Percentiles rank a stretch among this genome's conserved stretches.
Evolutionary conservation across 1,140 invertebrate species (phyloP).

Genomic region (Ceratosolen fusciceps): DNA sequence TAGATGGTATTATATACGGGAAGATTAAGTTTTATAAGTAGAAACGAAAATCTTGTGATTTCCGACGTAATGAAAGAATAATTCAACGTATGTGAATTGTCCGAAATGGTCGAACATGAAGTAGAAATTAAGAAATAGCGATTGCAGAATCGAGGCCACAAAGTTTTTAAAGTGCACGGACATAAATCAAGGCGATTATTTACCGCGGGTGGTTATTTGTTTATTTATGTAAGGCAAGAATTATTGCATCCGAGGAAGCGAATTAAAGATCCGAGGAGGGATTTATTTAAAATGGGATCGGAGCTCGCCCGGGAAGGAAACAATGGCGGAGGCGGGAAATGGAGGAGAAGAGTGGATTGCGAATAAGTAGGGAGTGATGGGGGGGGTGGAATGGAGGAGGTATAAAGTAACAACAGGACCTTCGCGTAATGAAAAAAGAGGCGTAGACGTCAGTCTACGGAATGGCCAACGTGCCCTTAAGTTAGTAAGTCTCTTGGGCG

Average conservation of each 20-base stretch:
- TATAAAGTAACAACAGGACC: conserved; percentile 46
- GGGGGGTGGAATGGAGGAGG: not conserved
- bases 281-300: not conserved
- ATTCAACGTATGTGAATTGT: too few relatives aligned
- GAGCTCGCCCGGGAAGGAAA: not conserved
- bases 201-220: too few relatives aligned
- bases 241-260: not conserved
- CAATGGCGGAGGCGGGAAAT: not conserved
- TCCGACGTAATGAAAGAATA: too few relatives aligned
- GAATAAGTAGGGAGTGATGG: too few relatives aligned
- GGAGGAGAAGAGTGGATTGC: too few relatives aligned
- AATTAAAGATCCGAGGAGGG: not conserved
- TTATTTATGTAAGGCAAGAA: not conserved
- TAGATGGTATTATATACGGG: too few relatives aligned
- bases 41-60: too few relatives aligned
- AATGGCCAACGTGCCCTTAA: conserved; percentile 17
- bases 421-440: conserved; percentile 53
- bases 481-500: conserved; percentile 15
- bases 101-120: too few relatives aligned
- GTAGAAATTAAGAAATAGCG: too few relatives aligned
- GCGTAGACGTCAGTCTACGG: conserved; percentile 21
- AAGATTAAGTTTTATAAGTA: too few relatives aligned
- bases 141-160: not conserved
- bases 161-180: not conserved
- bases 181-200: not conserved